phyloP scores from a whole-genome alignment of 2,797 vertebrate genomes.

The Leptoclinus maculatus region DNA sequence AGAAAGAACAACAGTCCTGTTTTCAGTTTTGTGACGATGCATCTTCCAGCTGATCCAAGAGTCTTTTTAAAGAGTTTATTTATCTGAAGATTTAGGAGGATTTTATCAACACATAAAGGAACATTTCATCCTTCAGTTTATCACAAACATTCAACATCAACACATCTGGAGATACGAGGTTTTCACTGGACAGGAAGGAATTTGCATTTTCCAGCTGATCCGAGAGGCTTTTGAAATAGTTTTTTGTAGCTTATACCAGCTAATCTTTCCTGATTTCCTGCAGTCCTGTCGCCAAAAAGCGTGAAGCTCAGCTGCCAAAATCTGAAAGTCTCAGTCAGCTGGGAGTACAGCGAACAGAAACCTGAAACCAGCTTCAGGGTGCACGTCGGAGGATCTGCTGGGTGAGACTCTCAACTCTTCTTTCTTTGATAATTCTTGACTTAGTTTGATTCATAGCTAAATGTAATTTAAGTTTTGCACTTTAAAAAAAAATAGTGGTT shows the following conservation, averaged over 20 bases:
- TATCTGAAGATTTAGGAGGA: too few species aligned
- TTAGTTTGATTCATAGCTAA: background rate
- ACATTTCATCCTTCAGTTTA: too few species aligned
- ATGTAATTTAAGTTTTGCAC: too few species aligned
- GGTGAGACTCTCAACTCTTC: constrained; percentile 33
- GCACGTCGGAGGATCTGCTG: accelerated
- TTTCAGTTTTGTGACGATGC: too few species aligned
- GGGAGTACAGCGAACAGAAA: constrained; percentile 23
- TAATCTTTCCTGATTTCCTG: background rate
- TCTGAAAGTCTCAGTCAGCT: background rate
- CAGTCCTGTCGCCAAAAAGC: constrained; percentile 60
- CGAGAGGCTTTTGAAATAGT: background rate
- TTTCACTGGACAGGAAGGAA: too few species aligned
- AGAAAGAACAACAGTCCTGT: too few species aligned
- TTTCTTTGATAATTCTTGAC: too few species aligned
- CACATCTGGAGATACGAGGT: too few species aligned
- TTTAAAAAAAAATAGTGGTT: too few species aligned
- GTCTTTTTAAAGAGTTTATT: too few species aligned
- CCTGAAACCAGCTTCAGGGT: constrained; percentile 41
- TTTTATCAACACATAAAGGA: too few species aligned
- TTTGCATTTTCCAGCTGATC: background rate
- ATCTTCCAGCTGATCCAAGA: background rate
- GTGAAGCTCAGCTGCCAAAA: constrained; percentile 48
- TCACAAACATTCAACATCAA: too few species aligned
- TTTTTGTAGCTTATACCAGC: background rate